Evolutionary conservation across 64 coral and sea anemone genomes (phyloP), one percentile per base, ranked within the genome.

Genomic region (Pocillopora damicornis): DNA sequence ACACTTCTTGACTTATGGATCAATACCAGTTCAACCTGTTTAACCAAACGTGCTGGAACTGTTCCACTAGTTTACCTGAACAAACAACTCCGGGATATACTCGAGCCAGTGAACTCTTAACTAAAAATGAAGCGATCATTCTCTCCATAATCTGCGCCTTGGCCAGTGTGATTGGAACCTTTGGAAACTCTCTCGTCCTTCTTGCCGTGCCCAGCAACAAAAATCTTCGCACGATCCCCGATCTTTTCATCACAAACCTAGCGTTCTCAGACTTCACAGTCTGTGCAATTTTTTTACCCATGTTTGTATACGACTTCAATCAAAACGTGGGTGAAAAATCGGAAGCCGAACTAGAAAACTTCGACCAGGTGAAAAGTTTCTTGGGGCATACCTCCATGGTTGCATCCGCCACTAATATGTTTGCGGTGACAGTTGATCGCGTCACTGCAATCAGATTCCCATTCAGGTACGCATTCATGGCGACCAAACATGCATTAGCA

Each of bases 181-280:
- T 30, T 0, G 81, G 81, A 1, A 85, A 85, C 37, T 20, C 65
- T 11, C n/a, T 85, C 18, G 81, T 85, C 13, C 81, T 85, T 58
- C 10, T 85, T 56, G 35, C 81, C 11, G 64, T 85, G 35, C 25
- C 5, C 20, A 85, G 72, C 22, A 72, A 85, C 20, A 65, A 72
- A 9, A 42, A 37, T 45, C 65, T 85, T 15, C 64, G 81, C 20
- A 85, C 20, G 20, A 85, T 85, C 14, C 81, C 81, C 36, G 81
- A 85, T 72, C 61, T 73, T 56, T 85, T 85, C 38, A 85, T 85
- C 81, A 58, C 81, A 65, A 85, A 63, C 67, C 67, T 85, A 37
- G 81, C 81, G 12, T 57, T 85, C 64, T 85, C 81, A 12, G 81
- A 85, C 61, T 26, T 85, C 11, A 57, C 37, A 7, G 81, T 85